Conservation (phyloP, 2,797 vertebrate genomes). For the Streptopelia turtur region DNA sequence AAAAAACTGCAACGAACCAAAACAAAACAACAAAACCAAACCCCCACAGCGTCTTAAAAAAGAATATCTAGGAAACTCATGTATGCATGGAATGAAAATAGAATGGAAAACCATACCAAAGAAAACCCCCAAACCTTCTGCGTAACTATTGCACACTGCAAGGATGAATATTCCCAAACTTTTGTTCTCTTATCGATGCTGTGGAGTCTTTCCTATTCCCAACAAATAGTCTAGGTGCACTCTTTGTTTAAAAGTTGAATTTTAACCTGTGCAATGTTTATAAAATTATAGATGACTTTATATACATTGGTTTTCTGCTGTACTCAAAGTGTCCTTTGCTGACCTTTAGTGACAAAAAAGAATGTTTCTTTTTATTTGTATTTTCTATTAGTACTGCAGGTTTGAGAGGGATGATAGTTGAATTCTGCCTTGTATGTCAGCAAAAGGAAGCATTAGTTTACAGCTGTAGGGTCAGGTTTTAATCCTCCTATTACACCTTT, state of each 20-base stretch:
- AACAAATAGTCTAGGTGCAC: not conserved
- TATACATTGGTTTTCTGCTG: not conserved
- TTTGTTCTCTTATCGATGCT: not conserved
- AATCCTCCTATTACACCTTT: not conserved
- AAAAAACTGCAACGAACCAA: no score
- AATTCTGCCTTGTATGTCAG: not conserved
- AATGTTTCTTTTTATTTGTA: not conserved
- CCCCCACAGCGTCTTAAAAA: not conserved
- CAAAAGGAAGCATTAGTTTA: not conserved
- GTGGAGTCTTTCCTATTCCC: not conserved
- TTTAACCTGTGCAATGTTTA: not conserved
- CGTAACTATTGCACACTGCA: not conserved
- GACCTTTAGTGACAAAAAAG: not conserved
- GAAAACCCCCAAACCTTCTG: not conserved
- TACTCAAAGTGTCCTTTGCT: not conserved
- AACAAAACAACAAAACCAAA: not conserved
- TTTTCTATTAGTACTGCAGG: not conserved
- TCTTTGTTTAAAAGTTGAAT: not conserved
- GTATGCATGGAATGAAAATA: not conserved
- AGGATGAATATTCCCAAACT: not conserved
- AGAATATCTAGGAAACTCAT: not conserved
- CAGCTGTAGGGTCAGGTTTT: not conserved
- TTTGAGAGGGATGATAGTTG: not conserved
- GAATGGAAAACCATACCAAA: not conserved
- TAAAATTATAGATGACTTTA: not conserved